Conservation (phyloP, 2,888 invertebrate species). For the Parnassius glacialis region DNA sequence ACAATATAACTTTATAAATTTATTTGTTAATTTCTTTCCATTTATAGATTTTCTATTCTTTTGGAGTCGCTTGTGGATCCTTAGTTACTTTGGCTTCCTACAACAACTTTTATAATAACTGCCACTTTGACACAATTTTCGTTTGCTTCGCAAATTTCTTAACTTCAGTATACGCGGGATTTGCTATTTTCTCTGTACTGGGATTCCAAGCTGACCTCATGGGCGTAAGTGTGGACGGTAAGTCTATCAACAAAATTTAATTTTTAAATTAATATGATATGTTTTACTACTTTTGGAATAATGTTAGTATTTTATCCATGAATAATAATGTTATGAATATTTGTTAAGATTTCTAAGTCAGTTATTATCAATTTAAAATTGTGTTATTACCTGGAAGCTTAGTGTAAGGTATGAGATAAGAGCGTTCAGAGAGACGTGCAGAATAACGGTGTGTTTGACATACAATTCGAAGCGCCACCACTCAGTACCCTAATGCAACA, state of each 20-base stretch:
- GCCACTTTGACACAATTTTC: conserved; percentile 87
- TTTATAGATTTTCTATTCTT: conserved; percentile 88
- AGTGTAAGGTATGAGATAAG: no score
- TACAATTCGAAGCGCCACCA: no score
- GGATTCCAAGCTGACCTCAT: conserved; percentile 86
- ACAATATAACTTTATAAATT: neutral
- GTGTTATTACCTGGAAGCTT: no score
- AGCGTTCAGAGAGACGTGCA: no score
- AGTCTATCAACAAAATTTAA: conserved; percentile 30
- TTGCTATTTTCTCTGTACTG: conserved; percentile 89
- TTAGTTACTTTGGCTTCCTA: conserved; percentile 89
- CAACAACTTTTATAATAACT: conserved; percentile 85
- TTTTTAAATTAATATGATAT: no score
- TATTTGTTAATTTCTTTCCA: conserved; percentile 6
- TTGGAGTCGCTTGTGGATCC: conserved; percentile 88
- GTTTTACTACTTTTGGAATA: no score
- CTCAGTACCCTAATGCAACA: no score
- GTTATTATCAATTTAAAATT: no score
- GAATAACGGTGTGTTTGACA: no score
- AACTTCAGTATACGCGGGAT: conserved; percentile 89
- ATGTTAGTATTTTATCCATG: no score
- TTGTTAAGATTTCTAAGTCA: no score
- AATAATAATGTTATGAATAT: no score
- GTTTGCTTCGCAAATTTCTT: conserved; percentile 86
- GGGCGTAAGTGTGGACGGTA: conserved; percentile 82